Conservation (phyloP, 35 echinoderm and acorn worm genomes). For the Acanthaster planci region DNA sequence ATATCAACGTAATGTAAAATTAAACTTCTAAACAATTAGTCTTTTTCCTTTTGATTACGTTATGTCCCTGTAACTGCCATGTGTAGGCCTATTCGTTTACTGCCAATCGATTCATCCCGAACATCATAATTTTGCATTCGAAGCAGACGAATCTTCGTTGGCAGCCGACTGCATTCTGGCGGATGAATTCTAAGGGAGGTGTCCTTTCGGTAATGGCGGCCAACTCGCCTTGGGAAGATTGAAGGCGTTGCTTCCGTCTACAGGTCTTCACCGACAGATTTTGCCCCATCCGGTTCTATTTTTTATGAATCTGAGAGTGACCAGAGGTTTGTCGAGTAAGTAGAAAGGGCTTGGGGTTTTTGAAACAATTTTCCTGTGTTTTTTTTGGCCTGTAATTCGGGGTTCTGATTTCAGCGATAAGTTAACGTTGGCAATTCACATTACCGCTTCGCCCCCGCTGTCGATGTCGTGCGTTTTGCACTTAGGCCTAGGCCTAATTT, state of each 20-base stretch:
- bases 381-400: not conserved
- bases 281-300: not conserved
- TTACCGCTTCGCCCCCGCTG: no score
- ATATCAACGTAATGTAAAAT: no score
- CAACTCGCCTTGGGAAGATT: not conserved
- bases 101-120: no score
- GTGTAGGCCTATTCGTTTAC: no score
- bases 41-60: no score
- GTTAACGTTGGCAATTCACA: no score
- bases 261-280: not conserved
- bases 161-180: not conserved
- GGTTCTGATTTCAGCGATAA: not conserved
- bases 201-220: constrained; percentile 19
- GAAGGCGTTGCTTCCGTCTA: not conserved
- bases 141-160: no score
- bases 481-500: no score
- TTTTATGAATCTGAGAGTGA: not conserved
- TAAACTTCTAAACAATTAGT: no score
- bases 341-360: not conserved
- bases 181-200: not conserved
- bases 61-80: no score
- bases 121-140: no score
- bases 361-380: not conserved
- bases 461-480: no score
- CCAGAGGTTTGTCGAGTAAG: constrained; percentile 1